These are phyloP conservation scores for Drosophila micromelanica DNA, from an alignment of 1,140 invertebrate species.

Conservation along the genomic window DNA sequence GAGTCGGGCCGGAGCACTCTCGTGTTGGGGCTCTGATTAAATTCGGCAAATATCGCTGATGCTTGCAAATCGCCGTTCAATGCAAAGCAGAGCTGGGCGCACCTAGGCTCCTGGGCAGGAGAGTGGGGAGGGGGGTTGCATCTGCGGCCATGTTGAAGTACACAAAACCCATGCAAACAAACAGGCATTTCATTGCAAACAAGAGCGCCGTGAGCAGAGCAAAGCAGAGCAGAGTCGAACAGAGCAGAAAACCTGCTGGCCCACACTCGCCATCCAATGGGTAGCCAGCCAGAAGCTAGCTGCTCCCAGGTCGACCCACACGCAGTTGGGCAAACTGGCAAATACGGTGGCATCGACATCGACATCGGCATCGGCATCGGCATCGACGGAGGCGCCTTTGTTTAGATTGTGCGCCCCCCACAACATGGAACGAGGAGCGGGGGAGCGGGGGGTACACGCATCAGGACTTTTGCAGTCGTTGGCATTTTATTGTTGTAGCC, in stretches of 20 bases:
- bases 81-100: conserved; percentile 31
- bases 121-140: neutral
- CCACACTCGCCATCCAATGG: neutral
- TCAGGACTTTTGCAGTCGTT: conserved; percentile 67
- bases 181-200: conserved; percentile 79
- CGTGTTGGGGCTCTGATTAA: conserved; percentile 70
- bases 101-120: no score
- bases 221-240: neutral
- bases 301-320: conserved; percentile 45
- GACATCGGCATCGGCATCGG: no score
- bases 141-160: conserved; percentile 73
- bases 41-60: conserved; percentile 81
- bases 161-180: conserved; percentile 81
- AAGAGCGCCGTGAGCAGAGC: conserved; percentile 20
- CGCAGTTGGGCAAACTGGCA: conserved; percentile 74
- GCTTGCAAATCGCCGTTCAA: conserved; percentile 74
- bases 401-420: conserved; percentile 53
- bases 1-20: conserved; percentile 41
- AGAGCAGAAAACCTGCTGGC: conserved; percentile 12
- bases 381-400: conserved; percentile 64
- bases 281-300: neutral
- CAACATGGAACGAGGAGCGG: neutral
- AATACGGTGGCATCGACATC: conserved; percentile 53
- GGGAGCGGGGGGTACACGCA: conserved; percentile 1
- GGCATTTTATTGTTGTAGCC: conserved; percentile 78